Evolutionary conservation across 1,140 invertebrate species (phyloP), one percentile per base, ranked within the genome.

Genomic region (Solen grandis): DNA sequence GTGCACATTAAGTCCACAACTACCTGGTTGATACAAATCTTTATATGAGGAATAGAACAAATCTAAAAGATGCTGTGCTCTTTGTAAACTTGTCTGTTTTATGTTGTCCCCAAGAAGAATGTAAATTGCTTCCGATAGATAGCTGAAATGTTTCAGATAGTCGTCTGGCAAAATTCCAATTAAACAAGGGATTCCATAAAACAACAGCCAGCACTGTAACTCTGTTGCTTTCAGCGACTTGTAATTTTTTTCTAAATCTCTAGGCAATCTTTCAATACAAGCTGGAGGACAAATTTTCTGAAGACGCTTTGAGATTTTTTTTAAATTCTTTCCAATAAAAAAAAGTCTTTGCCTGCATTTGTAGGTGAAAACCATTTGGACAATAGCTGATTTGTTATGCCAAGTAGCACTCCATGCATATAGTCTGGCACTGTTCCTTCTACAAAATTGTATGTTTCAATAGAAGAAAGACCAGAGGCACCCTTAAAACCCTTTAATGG

Each of bases 1-100:
- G 59, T 84, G 82, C n/a, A 84, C 46, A 68, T 84, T 84, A 4
- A 84, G 38, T 22, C 82, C 82, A 80, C 69, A 75, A 22, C 54
- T 63, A 19, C 76, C 75, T 59, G n/a, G 1, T 0, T 41, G 13
- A 57, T 80, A 84, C 16, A 83, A 38, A 13, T 70, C 33, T 54
- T 4, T 36, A 75, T 79, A 83, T 50, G 36, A 29, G 62, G 27
- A n/a, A 52, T 83, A 75, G 62, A 83, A 83, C 16, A 63, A n/a
- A 13, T 57, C 55, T 5, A 83, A 52, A 8, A 83, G 29, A 25
- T 36, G 41, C 41, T 69, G 59, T 14, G 81, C 81, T 38, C 81
- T 63, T n/a, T 68, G 36, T 25, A 79, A 41, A 19, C 52, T 54
- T 31, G 13, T 8, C 13, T 3, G 25, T 5, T 63, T 76, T 25